Conservation (phyloP, 2,113 vertebrate species). For the Neolamprologus caudopunctatus region DNA sequence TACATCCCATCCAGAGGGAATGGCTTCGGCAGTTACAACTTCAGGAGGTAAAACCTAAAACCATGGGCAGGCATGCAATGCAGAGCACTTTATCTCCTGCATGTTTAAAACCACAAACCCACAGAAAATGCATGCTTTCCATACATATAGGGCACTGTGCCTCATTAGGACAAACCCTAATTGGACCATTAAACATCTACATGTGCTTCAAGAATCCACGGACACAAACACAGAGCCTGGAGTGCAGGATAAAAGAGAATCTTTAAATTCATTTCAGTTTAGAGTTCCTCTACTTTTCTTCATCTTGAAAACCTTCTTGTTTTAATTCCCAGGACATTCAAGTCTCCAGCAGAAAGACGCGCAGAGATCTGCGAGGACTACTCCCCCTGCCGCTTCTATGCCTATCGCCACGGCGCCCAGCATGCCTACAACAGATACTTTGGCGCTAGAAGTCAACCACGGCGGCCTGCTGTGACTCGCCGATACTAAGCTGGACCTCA, state of each 20-base stretch:
- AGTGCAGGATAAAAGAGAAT: not conserved
- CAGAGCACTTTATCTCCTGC: not conserved
- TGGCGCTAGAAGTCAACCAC: constrained; percentile 9
- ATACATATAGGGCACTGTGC: not conserved
- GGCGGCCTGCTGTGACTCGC: not conserved
- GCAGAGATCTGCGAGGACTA: constrained; percentile 85
- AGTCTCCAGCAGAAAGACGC: constrained; percentile 70
- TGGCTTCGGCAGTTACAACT: not conserved
- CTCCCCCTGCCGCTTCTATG: constrained; percentile 74
- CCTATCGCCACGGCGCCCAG: constrained; percentile 66
- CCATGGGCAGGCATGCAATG: not conserved
- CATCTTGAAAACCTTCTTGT: not conserved
- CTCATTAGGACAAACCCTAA: not conserved
- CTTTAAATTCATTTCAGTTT: not conserved
- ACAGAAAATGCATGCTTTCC: not conserved
- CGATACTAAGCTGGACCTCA: constrained; percentile 6
- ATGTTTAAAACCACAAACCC: not conserved
- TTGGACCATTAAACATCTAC: not conserved
- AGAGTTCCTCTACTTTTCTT: not conserved
- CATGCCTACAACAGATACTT: constrained; percentile 82
- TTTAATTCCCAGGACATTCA: constrained; percentile 59
- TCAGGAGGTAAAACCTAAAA: constrained; percentile 38
- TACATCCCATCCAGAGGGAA: constrained; percentile 9
- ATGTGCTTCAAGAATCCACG: not conserved
- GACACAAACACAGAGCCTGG: not conserved